These are phyloP conservation scores for Platichthys flesus DNA, from an alignment of 2,113 vertebrate species.

Conservation along the genomic window DNA sequence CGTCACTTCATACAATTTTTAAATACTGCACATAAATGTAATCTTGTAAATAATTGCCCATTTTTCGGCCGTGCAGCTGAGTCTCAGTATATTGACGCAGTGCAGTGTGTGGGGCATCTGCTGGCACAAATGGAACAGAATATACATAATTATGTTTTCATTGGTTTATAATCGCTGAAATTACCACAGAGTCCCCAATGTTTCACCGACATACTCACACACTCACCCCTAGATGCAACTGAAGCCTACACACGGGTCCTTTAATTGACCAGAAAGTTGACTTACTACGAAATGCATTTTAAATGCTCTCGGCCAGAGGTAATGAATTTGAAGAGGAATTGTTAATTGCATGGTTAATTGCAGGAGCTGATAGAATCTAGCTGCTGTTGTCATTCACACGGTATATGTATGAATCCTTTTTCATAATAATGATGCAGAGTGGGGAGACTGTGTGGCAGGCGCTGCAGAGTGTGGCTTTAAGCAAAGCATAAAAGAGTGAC, in stretches of 20 bases:
- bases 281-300: neutral
- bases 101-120: neutral
- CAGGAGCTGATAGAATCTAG: neutral
- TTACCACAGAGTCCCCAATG: too few species aligned
- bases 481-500: constrained; percentile 12
- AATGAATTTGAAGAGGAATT: neutral
- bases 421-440: neutral
- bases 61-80: neutral
- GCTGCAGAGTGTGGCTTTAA: neutral
- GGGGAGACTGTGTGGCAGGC: neutral
- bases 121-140: neutral
- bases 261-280: neutral
- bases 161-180: too few species aligned
- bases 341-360: neutral
- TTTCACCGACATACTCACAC: too few species aligned
- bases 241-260: too few species aligned
- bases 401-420: neutral
- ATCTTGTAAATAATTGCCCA: neutral
- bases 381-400: neutral
- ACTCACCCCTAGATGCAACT: too few species aligned
- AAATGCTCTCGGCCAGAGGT: neutral
- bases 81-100: neutral
- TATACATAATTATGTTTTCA: neutral
- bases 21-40: neutral
- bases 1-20: too few species aligned